Evolutionary conservation across 2,113 vertebrate species (phyloP).

Genomic region (Atherinomorus stipes): DNA sequence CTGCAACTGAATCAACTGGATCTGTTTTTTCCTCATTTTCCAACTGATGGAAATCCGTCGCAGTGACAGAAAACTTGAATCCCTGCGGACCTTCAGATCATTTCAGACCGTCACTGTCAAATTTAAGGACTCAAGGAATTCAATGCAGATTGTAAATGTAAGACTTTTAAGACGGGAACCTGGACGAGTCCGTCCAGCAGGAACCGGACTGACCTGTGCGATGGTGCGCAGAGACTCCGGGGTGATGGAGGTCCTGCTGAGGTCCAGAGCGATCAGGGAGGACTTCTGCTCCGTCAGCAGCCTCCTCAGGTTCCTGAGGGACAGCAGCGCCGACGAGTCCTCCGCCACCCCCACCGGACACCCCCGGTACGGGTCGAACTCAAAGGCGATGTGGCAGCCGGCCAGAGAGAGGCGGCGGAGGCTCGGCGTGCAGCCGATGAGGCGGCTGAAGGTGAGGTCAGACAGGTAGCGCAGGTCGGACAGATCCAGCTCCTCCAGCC

Average conservation of each 20-base stretch:
- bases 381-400: slow-evolving; percentile 86
- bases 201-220: slow-evolving; percentile 69
- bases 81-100: no score
- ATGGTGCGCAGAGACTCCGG: slow-evolving; percentile 80
- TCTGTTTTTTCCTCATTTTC: no score
- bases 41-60: no score
- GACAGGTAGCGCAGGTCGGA: slow-evolving; percentile 85
- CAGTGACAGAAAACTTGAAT: no score
- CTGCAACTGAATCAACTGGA: no score
- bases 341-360: slow-evolving; percentile 58
- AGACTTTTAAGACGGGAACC: no score
- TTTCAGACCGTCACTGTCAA: no score
- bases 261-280: slow-evolving; percentile 79
- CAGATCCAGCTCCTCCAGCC: slow-evolving; percentile 85
- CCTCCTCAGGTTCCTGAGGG: slow-evolving; percentile 83
- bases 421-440: slow-evolving; percentile 81
- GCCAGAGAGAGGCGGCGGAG: slow-evolving; percentile 83
- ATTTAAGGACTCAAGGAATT: no score
- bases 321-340: slow-evolving; percentile 82
- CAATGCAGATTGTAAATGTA: no score
- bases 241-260: slow-evolving; percentile 86
- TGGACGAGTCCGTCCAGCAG: no score
- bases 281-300: slow-evolving; percentile 79
- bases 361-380: slow-evolving; percentile 80
- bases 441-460: slow-evolving; percentile 85